Evolutionary conservation across 2,888 invertebrate species (phyloP).

Genomic region (Drosophila greeni): DNA sequence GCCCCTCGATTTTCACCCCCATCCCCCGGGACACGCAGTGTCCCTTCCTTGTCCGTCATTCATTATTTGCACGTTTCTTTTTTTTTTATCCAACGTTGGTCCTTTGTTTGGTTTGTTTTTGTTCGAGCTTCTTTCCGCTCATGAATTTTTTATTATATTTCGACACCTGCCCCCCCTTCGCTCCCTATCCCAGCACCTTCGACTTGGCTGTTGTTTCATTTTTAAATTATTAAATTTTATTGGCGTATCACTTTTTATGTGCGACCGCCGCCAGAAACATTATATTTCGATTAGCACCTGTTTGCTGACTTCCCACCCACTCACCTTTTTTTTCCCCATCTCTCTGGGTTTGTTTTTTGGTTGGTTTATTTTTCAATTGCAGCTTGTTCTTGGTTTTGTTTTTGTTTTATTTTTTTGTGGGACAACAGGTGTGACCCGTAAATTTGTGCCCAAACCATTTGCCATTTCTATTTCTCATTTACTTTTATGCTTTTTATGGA

Average conservation of each 20-base stretch:
- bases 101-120: slow-evolving; percentile 43
- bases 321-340: slow-evolving; percentile 29
- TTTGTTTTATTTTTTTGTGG: slow-evolving; percentile 7
- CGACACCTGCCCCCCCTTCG: slow-evolving; percentile 51
- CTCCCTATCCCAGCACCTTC: slow-evolving; percentile 8
- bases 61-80: slow-evolving; percentile 68
- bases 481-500: slow-evolving; percentile 43
- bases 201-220: slow-evolving; percentile 61
- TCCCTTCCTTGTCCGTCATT: slow-evolving; percentile 59
- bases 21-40: slow-evolving; percentile 7
- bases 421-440: slow-evolving; percentile 59
- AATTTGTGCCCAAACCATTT: slow-evolving; percentile 2
- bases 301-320: slow-evolving; percentile 52
- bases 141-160: slow-evolving; percentile 73
- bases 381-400: slow-evolving; percentile 37
- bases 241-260: slow-evolving; percentile 73
- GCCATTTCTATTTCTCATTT: slow-evolving; percentile 48
- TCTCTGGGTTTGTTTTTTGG: slow-evolving; percentile 9
- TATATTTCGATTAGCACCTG: slow-evolving; percentile 76
- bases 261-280: slow-evolving; percentile 69
- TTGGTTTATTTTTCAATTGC: slow-evolving; percentile 40
- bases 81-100: slow-evolving; percentile 43
- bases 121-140: slow-evolving; percentile 63
- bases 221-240: slow-evolving; percentile 75
- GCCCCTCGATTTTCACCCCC: background rate